Conservation (phyloP, 2,888 invertebrate species). For the Macaria notata region DNA sequence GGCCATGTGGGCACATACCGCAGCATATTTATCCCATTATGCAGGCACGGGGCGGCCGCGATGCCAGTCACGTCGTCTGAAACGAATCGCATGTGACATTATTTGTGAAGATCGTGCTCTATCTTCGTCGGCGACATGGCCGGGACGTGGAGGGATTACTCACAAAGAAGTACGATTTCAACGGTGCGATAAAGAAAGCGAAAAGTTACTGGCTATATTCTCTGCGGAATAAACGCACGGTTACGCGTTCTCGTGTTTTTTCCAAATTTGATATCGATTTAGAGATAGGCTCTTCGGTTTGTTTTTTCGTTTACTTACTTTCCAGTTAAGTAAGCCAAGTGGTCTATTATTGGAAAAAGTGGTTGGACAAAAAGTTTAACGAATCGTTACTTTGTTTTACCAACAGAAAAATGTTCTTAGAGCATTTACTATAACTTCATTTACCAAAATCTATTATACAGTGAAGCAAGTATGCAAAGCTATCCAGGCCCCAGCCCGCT, state of each 20-base stretch:
- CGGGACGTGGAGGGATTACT: constrained; percentile 81
- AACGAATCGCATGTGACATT: constrained; percentile 83
- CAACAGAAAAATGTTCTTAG: too few relatives aligned
- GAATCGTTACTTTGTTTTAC: too few relatives aligned
- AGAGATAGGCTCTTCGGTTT: constrained; percentile 20
- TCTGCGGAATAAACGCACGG: constrained; percentile 72
- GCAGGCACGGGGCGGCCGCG: constrained; percentile 72
- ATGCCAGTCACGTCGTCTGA: constrained; percentile 81
- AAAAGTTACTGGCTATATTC: constrained; percentile 75
- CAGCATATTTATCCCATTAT: constrained; percentile 82
- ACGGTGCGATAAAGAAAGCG: constrained; percentile 78
- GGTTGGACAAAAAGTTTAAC: too few relatives aligned
- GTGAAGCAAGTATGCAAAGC: too few relatives aligned
- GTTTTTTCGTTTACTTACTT: constrained; percentile 25
- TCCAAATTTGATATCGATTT: constrained; percentile 30
- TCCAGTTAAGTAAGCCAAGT: too few relatives aligned
- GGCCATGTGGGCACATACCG: constrained; percentile 78
- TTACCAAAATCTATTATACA: too few relatives aligned
- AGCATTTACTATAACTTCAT: too few relatives aligned
- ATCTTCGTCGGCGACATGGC: constrained; percentile 81
- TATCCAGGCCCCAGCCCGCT: constrained; percentile 37
- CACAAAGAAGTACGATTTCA: constrained; percentile 81
- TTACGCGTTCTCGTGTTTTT: constrained; percentile 50
- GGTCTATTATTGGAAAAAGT: too few relatives aligned
- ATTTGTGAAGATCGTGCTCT: constrained; percentile 83